These are phyloP conservation scores for Thomomys bottae DNA, from an alignment of 2,113 vertebrate genomes.

Conservation along the genomic window DNA sequence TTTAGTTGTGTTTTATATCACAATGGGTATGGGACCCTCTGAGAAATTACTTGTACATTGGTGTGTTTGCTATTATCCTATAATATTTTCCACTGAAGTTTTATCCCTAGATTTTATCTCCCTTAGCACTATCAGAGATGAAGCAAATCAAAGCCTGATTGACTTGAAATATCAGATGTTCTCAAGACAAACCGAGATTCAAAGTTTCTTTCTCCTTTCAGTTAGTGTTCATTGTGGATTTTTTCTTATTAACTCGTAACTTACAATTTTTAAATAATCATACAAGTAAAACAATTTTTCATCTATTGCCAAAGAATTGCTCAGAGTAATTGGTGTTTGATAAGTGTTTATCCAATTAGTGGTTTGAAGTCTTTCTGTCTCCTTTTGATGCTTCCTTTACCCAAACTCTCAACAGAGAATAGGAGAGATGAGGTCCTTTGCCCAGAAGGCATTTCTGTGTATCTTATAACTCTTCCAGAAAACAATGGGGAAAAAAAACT, in stretches of 20 bases:
- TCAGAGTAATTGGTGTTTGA: background rate
- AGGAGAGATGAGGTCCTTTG: background rate
- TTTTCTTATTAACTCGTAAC: background rate
- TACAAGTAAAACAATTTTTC: background rate
- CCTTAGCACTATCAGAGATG: background rate
- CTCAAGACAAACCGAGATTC: slow-evolving; percentile 22
- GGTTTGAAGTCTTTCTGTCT: background rate
- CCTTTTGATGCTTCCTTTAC: background rate
- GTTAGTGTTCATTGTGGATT: background rate
- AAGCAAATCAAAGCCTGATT: background rate
- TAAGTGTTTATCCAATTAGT: slow-evolving; percentile 9
- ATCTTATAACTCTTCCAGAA: background rate
- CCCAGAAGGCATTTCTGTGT: background rate
- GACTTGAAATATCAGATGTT: background rate
- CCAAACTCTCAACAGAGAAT: background rate
- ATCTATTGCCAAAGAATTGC: background rate
- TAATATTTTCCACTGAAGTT: background rate
- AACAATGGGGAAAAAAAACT: background rate
- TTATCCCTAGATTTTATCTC: background rate
- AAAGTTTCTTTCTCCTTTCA: background rate
- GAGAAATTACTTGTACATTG: background rate
- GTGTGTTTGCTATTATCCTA: background rate
- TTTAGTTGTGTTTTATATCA: slow-evolving; percentile 34
- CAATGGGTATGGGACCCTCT: background rate
- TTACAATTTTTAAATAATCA: slow-evolving; percentile 1